A percentile compares a stretch with the other conserved stretches of the same genome.
These are phyloP conservation scores for Myzus persicae DNA, from an alignment of 1,140 invertebrate genomes.

Conservation along the genomic window DNA sequence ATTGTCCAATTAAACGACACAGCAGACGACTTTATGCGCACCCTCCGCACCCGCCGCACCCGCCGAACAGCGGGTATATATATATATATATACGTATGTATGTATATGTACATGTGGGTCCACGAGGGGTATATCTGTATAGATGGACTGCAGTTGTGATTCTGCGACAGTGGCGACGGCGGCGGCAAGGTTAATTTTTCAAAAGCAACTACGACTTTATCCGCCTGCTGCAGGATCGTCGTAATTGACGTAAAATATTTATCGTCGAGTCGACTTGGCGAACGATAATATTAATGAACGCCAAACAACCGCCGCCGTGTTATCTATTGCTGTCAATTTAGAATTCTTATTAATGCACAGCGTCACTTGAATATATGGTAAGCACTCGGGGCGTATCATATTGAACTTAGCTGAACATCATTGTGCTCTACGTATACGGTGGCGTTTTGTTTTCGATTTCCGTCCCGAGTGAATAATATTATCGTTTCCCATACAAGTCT, in stretches of 20 bases:
- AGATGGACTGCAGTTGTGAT: constrained; percentile 16
- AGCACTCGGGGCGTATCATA: background rate
- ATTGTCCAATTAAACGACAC: constrained; percentile 58
- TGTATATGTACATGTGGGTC: no score
- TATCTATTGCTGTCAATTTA: constrained; percentile 34
- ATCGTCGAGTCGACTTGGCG: background rate
- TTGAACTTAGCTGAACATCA: background rate
- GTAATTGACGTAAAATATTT: constrained; percentile 34
- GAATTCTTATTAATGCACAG: background rate
- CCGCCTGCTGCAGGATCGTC: no score
- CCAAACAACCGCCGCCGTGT: background rate
- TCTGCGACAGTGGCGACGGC: constrained; percentile 28
- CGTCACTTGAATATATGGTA: background rate
- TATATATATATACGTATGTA: no score
- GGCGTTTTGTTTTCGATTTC: background rate
- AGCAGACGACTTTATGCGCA: background rate
- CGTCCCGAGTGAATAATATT: background rate
- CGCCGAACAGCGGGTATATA: no score
- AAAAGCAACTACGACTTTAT: background rate
- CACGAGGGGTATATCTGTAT: background rate
- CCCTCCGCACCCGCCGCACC: background rate
- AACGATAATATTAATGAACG: background rate
- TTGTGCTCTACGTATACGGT: no score
- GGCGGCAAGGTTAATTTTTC: constrained; percentile 50
- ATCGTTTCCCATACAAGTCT: background rate